Evolutionary conservation across 2,113 vertebrate genomes (phyloP).

Genomic region (Collichthys lucidus): DNA sequence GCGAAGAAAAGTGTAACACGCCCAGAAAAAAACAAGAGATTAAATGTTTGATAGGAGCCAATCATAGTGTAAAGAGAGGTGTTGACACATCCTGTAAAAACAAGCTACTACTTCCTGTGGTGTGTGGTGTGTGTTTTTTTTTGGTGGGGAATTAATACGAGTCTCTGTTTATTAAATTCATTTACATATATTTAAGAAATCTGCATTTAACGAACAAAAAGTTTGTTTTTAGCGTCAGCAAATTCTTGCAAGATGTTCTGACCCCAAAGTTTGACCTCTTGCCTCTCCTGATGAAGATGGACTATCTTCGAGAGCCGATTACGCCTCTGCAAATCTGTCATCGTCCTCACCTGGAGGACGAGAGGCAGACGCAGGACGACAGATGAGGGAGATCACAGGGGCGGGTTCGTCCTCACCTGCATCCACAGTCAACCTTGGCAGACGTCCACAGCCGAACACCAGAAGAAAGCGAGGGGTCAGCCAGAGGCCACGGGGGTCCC

Average conservation of each 20-base stretch:
- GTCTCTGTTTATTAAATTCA: neutral
- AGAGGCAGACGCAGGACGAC: conserved; percentile 64
- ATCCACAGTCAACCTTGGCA: conserved; percentile 61
- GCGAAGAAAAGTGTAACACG: conserved; percentile 20
- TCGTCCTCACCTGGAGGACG: conserved; percentile 70
- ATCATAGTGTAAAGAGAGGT: conserved; percentile 5
- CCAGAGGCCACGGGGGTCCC: conserved; percentile 69
- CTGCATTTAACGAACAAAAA: too few relatives aligned
- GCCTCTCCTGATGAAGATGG: conserved; percentile 59
- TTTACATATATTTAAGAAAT: too few relatives aligned
- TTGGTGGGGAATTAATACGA: neutral
- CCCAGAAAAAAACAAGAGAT: conserved; percentile 12
- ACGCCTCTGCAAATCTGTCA: conserved; percentile 64
- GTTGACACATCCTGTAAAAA: conserved; percentile 32
- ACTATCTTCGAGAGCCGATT: conserved; percentile 45
- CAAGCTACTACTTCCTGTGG: conserved; percentile 44
- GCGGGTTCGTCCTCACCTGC: conserved; percentile 59
- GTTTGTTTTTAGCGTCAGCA: neutral
- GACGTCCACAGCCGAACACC: conserved; percentile 56
- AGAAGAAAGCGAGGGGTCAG: conserved; percentile 61
- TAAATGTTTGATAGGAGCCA: conserved; percentile 24
- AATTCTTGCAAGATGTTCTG: conserved; percentile 2
- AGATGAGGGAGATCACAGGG: neutral
- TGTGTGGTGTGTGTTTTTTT: conserved; percentile 16
- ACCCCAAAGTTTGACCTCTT: conserved; percentile 55